Evolutionary conservation across 2,113 vertebrate genomes (phyloP), one percentile per base, ranked within the genome.

Genomic region (Polyodon spathula): DNA sequence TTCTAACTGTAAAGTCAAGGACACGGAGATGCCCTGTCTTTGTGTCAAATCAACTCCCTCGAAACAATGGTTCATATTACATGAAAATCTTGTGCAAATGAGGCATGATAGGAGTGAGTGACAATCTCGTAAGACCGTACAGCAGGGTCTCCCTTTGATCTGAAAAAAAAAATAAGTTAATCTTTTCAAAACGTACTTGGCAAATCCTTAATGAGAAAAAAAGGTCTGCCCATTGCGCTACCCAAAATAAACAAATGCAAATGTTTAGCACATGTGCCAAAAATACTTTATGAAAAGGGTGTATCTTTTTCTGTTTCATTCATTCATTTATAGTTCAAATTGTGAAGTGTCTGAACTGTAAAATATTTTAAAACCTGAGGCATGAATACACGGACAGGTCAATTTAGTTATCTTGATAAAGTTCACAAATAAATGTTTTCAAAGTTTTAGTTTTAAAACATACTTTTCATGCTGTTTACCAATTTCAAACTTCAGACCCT

Each of bases 61-160:
- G 80, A 87, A 88, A 90, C 84, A 89, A 89, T 84, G 81, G 84
- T 70, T 80, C 88, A 84, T 84, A 90, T 92, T 90, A 88, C 91
- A 88, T 71, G 85, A 88, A 86, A 88, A 86, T 86, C 81, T 81
- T 83, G 84, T 87, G 86, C 86, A 86, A 85, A 89, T 84, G 81
- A 88, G 79, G 83, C 80, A 80, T 83, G 84, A 84, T 86, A 74
- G 82, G 80, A 79, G 67, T 85, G 86, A 88, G 87, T 86, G 88
- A 88, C 86, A 86, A 81, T 88, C 82, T 89, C 57, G 60, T 83
- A 84, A 90, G 84, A 85, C 81, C 64, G 70, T 89, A 75, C 84
- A 88, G 90, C 87, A 81, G 87, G 82, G 81, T 76, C 82, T 80
- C 74, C 72, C 86, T 94, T 91, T 93, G 90, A 94, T 92, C 81